A percentile compares a stretch with the other conserved stretches of the same genome.
These are phyloP conservation scores for Cephus runcator DNA, from an alignment of 2,888 invertebrate species.

Conservation along the genomic window DNA sequence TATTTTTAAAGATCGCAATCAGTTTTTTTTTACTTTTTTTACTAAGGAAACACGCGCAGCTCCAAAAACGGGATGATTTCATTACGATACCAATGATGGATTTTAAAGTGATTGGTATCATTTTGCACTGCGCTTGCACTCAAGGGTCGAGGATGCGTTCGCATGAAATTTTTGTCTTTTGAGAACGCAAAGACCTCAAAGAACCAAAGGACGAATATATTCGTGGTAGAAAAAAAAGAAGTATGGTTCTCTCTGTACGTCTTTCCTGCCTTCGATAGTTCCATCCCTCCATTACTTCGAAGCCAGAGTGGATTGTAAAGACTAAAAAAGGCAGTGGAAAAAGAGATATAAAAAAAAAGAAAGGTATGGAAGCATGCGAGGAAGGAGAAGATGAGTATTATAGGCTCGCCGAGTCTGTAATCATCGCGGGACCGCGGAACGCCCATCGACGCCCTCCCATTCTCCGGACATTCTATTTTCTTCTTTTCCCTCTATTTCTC, in stretches of 20 bases:
- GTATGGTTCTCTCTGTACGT: neutral
- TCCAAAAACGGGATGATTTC: no score
- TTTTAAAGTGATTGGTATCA: no score
- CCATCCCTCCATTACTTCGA: neutral
- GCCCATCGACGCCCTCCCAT: constrained; percentile 63
- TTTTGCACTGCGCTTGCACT: no score
- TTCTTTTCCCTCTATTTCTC: constrained; percentile 29
- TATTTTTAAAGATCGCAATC: no score
- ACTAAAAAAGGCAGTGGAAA: constrained; percentile 24
- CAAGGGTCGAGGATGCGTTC: neutral
- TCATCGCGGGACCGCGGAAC: constrained; percentile 64
- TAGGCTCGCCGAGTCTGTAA: constrained; percentile 62
- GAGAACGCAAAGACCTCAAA: neutral
- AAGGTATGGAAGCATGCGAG: constrained; percentile 16
- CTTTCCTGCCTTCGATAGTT: neutral
- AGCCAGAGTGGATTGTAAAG: neutral
- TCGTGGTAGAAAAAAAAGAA: neutral
- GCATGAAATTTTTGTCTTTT: neutral
- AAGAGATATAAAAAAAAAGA: constrained; percentile 20
- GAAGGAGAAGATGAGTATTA: constrained; percentile 62
- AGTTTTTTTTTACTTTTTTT: no score
- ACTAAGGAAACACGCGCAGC: no score
- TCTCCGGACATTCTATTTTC: constrained; percentile 43
- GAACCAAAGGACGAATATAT: neutral
- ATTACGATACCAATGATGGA: no score